A percentile compares a stretch with the other conserved stretches of the same genome.
Evolutionary conservation across 2,888 invertebrate genomes (phyloP).

Genomic region (Orthosia incerta): DNA sequence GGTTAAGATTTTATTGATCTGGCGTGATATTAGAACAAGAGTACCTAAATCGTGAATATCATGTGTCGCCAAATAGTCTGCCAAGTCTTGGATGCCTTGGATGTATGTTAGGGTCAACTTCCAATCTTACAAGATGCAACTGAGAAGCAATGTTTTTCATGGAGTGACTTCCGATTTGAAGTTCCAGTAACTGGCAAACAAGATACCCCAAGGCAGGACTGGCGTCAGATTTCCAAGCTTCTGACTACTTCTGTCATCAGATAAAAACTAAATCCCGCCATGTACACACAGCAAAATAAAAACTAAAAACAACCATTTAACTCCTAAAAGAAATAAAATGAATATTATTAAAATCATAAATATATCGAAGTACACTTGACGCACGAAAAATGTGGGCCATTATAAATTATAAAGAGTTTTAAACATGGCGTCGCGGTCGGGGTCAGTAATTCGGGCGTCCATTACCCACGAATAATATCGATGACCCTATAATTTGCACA

Average conservation of each 20-base stretch:
- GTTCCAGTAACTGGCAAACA: too few species aligned
- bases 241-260: too few species aligned
- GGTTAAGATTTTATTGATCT: conserved; percentile 31
- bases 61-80: background rate
- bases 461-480: conserved; percentile 75
- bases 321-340: conserved; percentile 59
- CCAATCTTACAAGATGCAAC: too few species aligned
- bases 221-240: too few species aligned
- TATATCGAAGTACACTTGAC: conserved; percentile 58
- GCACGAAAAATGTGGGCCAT: conserved; percentile 73
- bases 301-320: conserved; percentile 60
- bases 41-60: background rate
- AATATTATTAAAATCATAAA: conserved; percentile 67
- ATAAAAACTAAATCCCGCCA: conserved; percentile 11
- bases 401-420: conserved; percentile 80
- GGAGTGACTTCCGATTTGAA: too few species aligned
- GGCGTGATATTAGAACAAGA: background rate
- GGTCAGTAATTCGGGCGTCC: conserved; percentile 72
- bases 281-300: conserved; percentile 4
- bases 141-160: too few species aligned
- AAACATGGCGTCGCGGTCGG: conserved; percentile 75
- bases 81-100: too few species aligned
- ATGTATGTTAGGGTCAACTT: too few species aligned
- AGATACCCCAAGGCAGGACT: too few species aligned
- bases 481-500: conserved; percentile 82